Base-by-base conservation (phyloP, 2,113 vertebrate genomes). In the Oxyruncus cristatus region DNA sequence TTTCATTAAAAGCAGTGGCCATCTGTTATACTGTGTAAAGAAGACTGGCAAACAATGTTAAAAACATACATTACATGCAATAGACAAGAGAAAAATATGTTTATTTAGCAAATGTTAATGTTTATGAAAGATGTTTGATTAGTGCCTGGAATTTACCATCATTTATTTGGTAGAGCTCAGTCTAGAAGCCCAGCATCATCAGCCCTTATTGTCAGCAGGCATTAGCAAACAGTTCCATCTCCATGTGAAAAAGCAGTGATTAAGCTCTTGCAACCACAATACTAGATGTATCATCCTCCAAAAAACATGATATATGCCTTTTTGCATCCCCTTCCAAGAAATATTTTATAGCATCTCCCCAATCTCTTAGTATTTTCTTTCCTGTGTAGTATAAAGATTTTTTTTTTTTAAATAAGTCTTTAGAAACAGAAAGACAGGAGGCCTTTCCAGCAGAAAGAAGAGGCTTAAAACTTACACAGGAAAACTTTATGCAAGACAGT, bases 91-190 rank as follows among this genome's bases (percentile, higher is more conserved):
- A 30, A 83, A 88, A 96, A 94, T 15, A 42, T 50, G 30, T 79
- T 93, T 93, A 52, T 80, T 93, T 92, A 92, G 47, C n/a, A 77
- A 96, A 96, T 30, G 44, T 61, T 90, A 91, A 89, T 82, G 82
- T 90, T 88, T 85, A 79, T 77, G 67, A 88, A 92, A 90, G 59
- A 80, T 49, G 26, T 76, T 85, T 92, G 37, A 89, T 96, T 89
- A 77, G 75, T 86, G 63, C 47, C 78, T 88, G 75, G 82, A 85
- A 67, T 92, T 71, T 83, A 88, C 85, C 88, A 73, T 75, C 50
- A 70, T 70, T 78, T 55, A 66, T 73, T 75, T 79, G 28, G 32
- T 73, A 61, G 56, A 68, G 70, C 46, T 78, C 70, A 91, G 49
- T 24, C 58, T 82, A 33, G 52, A 87, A 76, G 42, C 89, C n/a